These are phyloP conservation scores for Chitala chitala DNA, from an alignment of 2,113 vertebrate genomes.

Conservation along the genomic window DNA sequence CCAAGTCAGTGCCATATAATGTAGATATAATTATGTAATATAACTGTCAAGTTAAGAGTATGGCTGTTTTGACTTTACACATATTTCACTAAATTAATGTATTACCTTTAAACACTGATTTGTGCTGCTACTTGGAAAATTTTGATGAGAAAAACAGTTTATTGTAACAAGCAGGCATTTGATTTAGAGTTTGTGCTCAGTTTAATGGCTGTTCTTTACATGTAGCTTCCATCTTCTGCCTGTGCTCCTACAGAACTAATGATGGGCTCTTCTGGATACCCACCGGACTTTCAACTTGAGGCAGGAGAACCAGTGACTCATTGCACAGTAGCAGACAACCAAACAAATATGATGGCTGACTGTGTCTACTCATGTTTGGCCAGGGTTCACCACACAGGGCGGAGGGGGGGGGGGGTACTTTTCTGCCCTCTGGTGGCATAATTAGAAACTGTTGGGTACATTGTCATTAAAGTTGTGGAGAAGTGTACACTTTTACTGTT, in stretches of 20 bases:
- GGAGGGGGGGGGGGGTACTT: not conserved
- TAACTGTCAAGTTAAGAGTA: not conserved
- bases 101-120: not conserved
- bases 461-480: not conserved
- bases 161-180: not conserved
- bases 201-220: not conserved
- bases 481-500: not conserved
- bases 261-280: not conserved
- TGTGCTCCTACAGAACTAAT: not conserved
- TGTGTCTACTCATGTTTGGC: not conserved
- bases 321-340: not conserved
- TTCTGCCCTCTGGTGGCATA: slow-evolving; percentile 13
- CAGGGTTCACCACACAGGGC: not conserved
- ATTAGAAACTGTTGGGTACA: not conserved
- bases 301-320: not conserved
- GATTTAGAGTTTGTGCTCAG: not conserved
- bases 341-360: not conserved
- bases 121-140: not conserved
- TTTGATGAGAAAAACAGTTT: not conserved
- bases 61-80: not conserved
- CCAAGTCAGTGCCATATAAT: too few species aligned
- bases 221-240: not conserved
- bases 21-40: too few species aligned
- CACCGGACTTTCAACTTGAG: not conserved
- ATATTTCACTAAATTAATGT: not conserved